phyloP scores from a whole-genome alignment of 2,888 invertebrate species.

The Caenorhabditis sp. region DNA sequence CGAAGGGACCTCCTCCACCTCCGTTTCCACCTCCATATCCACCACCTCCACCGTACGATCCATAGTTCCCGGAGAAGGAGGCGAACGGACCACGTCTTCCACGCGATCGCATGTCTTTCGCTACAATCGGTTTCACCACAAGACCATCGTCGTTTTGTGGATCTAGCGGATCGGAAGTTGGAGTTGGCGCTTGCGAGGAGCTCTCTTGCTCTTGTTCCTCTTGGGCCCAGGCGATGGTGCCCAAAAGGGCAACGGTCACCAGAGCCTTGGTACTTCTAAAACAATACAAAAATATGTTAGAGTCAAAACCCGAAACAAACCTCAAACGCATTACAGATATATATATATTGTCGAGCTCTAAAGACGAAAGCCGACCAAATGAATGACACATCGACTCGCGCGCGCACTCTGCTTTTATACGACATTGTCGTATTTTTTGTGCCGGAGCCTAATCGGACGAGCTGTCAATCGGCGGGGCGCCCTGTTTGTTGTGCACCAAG shows the following conservation, averaged over 20 bases:
- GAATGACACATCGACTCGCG: too few relatives aligned
- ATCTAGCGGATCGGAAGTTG: slow-evolving; percentile 23
- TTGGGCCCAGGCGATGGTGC: slow-evolving; percentile 28
- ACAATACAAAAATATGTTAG: not conserved
- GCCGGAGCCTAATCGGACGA: slow-evolving; percentile 16
- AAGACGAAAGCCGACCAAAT: too few relatives aligned
- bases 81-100: slow-evolving; percentile 40
- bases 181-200: too few relatives aligned
- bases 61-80: slow-evolving; percentile 38
- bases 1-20: slow-evolving; percentile 43
- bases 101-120: slow-evolving; percentile 48
- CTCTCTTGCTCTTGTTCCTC: slow-evolving; percentile 15
- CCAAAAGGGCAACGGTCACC: slow-evolving; percentile 42
- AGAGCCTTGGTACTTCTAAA: slow-evolving; percentile 27
- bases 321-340: slow-evolving; percentile 36
- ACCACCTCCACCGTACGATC: slow-evolving; percentile 49
- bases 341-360: too few relatives aligned
- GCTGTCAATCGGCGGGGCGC: slow-evolving; percentile 22
- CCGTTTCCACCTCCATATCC: slow-evolving; percentile 16
- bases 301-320: slow-evolving; percentile 9
- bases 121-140: slow-evolving; percentile 19
- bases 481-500: not conserved
- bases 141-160: slow-evolving; percentile 42
- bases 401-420: slow-evolving; percentile 25
- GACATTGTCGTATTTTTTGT: slow-evolving; percentile 32